Evolutionary conservation across 2,888 invertebrate genomes (phyloP), one percentile per base, ranked within the genome.

Genomic region (Nineta flava): DNA sequence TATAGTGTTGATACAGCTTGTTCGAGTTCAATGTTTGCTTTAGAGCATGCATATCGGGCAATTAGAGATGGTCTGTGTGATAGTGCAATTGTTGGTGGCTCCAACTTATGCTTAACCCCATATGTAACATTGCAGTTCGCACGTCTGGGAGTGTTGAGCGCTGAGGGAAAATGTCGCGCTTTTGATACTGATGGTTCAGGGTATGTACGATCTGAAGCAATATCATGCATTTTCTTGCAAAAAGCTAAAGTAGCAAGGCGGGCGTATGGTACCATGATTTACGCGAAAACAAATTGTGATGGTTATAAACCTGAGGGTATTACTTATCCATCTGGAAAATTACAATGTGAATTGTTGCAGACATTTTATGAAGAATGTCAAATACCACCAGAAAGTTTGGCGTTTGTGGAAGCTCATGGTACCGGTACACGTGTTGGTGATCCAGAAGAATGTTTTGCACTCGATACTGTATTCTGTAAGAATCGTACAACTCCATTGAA

Each of bases 1-100:
- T 87, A 82, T 68, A 75, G 85, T 1, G 73, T 91, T 9, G 95
- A 96, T 67, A 91, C 94, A 0, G 95, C 95, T 0, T 96, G 95
- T 64, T 92, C 92, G n/a, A 94, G 94, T 50, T 87, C 92, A 9
- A 73, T 93, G 55, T 80, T 87, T 57, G 94, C 93, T 0, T 56
- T 95, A 50, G 90, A 94, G 58, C 82, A 83, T 54, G 88, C 86
- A 12, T 86, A 82, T 63, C 73, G 75, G 46, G 77, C 86, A 0
- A 78, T 93, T 44, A 71, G 84, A 34, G 77, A 77, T 55, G 92
- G 90, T 0, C 77, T 82, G 53, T 91, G 92, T 60, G 93, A 96
- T 53, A 75, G 83, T 0, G 95, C 94, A 0, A 78, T 96, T 49
- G 90, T 96, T 3, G 92, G 86, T 5, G 94, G 92, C 1, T 75